Evolutionary conservation across 2,797 vertebrate species (phyloP), one percentile per base, ranked within the genome.

Genomic region (Manis crassicaudata): DNA sequence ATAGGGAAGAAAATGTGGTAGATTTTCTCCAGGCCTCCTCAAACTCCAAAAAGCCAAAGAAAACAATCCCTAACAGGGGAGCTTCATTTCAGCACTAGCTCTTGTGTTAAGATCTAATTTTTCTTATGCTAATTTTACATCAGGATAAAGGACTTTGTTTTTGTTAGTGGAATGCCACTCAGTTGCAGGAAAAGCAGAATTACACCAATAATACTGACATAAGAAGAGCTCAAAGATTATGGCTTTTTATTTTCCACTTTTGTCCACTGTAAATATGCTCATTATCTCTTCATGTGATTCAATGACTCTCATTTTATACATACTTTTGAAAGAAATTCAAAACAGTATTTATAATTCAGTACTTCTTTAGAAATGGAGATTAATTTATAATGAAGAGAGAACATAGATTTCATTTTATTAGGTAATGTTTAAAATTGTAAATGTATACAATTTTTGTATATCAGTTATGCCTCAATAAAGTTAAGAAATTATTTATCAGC

Each of bases 371-470:
- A 85, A 97, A 95, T 7, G 73, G 60, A 95, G 21, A 97, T 82
- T 40, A 32, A 90, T 89, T 90, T 96, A 11, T 62, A 95, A 86
- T 65, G 9, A 12, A 75, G 6, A 92, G 67, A 96, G 63, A 95
- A 65, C 32, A 67, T 93, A 82, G 18, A 84, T 94, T 97, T 96
- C 96, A 85, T 80, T 68, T 60, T 86, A 67, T 97, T 94, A 63
- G 14, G 17, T 84, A 63, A 46, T 88, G 27, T 90, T 92, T 82
- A 95, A 89, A 89, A 77, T 86, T 46, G 73, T 50, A 73, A 87
- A 37, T 91, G 14, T 46, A 17, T 91, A n/a, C 20, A 80, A 81
- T 65, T 73, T 91, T 56, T 65, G 1, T 50, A 60, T 81, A 67
- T 63, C 54, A 80, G 29, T 46, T 56, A 79, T 46, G 76, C 29